Conservation (phyloP, 1,140 invertebrate genomes). For the Caligus rogercresseyi region DNA sequence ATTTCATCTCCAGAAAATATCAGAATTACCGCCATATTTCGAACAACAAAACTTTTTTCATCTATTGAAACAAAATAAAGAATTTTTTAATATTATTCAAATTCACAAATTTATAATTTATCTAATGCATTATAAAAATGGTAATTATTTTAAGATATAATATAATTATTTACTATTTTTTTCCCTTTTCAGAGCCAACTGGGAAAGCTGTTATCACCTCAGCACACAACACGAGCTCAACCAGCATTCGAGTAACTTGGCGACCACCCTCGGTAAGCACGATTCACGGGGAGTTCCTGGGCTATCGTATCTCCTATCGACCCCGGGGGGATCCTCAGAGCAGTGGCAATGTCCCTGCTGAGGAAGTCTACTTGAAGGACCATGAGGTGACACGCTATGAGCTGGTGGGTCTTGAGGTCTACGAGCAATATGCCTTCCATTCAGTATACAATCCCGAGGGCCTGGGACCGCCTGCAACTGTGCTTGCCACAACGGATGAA, state of each 20-base stretch:
- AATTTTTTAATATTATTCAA: too few relatives aligned
- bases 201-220: slow-evolving; percentile 27
- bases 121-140: too few relatives aligned
- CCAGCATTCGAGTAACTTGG: slow-evolving; percentile 27
- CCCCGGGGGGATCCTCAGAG: slow-evolving; percentile 27
- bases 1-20: too few relatives aligned
- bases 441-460: slow-evolving; percentile 59
- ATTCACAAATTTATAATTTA: too few relatives aligned
- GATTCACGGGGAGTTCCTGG: slow-evolving; percentile 29
- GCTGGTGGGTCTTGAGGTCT: slow-evolving; percentile 47
- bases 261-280: slow-evolving; percentile 25
- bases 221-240: slow-evolving; percentile 26
- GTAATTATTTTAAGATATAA: too few relatives aligned
- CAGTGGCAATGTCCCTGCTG: neutral
- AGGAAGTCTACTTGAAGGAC: slow-evolving; percentile 23
- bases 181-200: slow-evolving; percentile 25
- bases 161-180: neutral
- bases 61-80: too few relatives aligned
- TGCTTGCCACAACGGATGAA: slow-evolving; percentile 58
- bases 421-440: slow-evolving; percentile 51
- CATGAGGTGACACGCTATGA: slow-evolving; percentile 42
- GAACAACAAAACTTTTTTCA: too few relatives aligned
- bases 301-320: slow-evolving; percentile 26
- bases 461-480: slow-evolving; percentile 46
- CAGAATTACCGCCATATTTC: too few relatives aligned